phyloP scores from a whole-genome alignment of 1,140 invertebrate species.

The Goniozus legneri region DNA sequence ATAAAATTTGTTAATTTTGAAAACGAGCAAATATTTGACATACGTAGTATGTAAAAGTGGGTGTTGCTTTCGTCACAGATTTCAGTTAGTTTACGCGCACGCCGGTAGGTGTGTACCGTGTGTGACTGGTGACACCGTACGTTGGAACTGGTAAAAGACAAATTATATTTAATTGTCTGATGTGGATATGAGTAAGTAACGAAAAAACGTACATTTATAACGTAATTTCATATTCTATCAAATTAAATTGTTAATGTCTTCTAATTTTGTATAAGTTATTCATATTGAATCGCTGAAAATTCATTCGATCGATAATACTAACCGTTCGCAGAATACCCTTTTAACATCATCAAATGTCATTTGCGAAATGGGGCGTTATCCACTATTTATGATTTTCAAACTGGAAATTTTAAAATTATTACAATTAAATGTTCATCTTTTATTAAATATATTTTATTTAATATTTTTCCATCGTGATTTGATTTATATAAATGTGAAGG shows the following conservation, averaged over 20 bases:
- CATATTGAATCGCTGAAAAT: no score
- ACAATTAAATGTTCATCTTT: background rate
- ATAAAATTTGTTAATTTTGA: background rate
- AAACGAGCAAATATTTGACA: constrained; percentile 1
- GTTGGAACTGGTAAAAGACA: no score
- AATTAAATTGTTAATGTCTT: no score
- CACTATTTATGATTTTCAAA: background rate
- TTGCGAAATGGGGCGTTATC: constrained; percentile 9
- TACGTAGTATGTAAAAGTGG: constrained; percentile 32
- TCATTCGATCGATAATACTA: constrained; percentile 16
- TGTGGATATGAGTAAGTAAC: no score
- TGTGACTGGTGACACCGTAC: no score
- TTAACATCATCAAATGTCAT: constrained; percentile 6
- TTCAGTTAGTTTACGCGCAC: constrained; percentile 14
- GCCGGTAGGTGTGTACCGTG: constrained; percentile 18
- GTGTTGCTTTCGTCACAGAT: constrained; percentile 36
- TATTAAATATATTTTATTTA: background rate
- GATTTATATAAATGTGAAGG: background rate
- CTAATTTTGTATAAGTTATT: no score
- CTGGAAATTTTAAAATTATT: background rate
- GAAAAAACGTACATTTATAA: no score
- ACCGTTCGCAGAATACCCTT: constrained; percentile 6
- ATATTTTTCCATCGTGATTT: background rate
- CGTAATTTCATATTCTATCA: no score
- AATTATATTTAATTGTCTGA: no score